phyloP scores from a whole-genome alignment of 2,888 invertebrate species.

The Labia minor region DNA sequence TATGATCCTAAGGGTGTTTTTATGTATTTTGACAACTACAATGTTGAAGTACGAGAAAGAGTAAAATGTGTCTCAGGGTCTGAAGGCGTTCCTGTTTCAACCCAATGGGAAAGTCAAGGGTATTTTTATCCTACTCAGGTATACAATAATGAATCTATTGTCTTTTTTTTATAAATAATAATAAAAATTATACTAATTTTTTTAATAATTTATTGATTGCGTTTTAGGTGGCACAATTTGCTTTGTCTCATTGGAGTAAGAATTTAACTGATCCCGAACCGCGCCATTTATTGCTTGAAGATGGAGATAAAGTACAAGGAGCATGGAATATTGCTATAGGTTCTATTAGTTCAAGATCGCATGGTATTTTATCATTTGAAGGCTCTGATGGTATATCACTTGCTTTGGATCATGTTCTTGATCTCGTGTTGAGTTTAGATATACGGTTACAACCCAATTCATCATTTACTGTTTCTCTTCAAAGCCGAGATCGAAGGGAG shows the following conservation, averaged over 20 bases:
- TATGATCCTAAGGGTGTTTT: slow-evolving; percentile 87
- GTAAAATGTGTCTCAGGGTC: slow-evolving; percentile 92
- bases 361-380: neutral
- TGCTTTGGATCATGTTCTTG: slow-evolving; percentile 54
- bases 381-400: slow-evolving; percentile 52
- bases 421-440: slow-evolving; percentile 56
- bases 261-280: slow-evolving; percentile 79
- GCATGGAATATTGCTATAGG: slow-evolving; percentile 66
- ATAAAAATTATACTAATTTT: neutral
- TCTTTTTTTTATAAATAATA: neutral
- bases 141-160: neutral
- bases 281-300: slow-evolving; percentile 58
- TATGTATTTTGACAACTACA: slow-evolving; percentile 95
- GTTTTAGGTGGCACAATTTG: slow-evolving; percentile 82
- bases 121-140: slow-evolving; percentile 93
- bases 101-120: slow-evolving; percentile 91
- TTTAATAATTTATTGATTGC: neutral
- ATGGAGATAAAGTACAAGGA: slow-evolving; percentile 55
- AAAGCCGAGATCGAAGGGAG: slow-evolving; percentile 66
- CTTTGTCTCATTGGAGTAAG: slow-evolving; percentile 93
- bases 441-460: slow-evolving; percentile 65
- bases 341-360: slow-evolving; percentile 36
- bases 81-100: slow-evolving; percentile 83
- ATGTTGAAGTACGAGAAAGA: slow-evolving; percentile 89
- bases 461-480: slow-evolving; percentile 66